Percentiles rank a stretch among this genome's conserved stretches.
Evolutionary conservation across 2,888 invertebrate species (phyloP).

Genomic region (Xanthia icteritia): DNA sequence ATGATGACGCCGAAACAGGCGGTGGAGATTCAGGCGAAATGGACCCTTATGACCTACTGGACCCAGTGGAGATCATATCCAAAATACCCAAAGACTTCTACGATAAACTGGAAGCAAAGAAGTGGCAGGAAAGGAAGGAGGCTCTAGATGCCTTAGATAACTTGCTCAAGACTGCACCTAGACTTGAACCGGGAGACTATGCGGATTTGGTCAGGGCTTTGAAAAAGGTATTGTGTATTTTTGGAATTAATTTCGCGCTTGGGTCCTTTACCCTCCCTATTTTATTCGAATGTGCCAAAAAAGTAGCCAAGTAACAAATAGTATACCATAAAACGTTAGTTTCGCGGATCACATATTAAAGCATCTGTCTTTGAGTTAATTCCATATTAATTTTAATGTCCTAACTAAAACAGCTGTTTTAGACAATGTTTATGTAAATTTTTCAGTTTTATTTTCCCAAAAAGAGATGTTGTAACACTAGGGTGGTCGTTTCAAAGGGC

Average conservation of each 20-base stretch:
- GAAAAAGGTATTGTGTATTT: constrained; percentile 92
- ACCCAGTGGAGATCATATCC: constrained; percentile 97
- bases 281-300: background rate
- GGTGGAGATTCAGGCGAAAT: constrained; percentile 92
- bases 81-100: constrained; percentile 98
- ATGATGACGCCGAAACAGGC: constrained; percentile 90
- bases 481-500: background rate
- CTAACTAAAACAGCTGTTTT: background rate
- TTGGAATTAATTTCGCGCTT: background rate
- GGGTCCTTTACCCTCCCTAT: too few relatives aligned
- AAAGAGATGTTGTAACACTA: too few relatives aligned
- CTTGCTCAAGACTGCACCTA: constrained; percentile 94
- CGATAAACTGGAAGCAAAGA: constrained; percentile 98
- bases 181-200: constrained; percentile 97
- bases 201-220: constrained; percentile 96
- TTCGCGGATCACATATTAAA: background rate
- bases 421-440: background rate
- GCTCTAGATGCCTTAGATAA: constrained; percentile 95
- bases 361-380: background rate
- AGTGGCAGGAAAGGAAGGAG: constrained; percentile 99
- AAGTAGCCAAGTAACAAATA: background rate
- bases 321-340: background rate
- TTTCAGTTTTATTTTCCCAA: too few relatives aligned
- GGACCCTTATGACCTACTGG: constrained; percentile 97
- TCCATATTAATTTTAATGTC: background rate